Evolutionary conservation across 2,797 vertebrate genomes (phyloP).

Genomic region (Bucorvus abyssinicus): DNA sequence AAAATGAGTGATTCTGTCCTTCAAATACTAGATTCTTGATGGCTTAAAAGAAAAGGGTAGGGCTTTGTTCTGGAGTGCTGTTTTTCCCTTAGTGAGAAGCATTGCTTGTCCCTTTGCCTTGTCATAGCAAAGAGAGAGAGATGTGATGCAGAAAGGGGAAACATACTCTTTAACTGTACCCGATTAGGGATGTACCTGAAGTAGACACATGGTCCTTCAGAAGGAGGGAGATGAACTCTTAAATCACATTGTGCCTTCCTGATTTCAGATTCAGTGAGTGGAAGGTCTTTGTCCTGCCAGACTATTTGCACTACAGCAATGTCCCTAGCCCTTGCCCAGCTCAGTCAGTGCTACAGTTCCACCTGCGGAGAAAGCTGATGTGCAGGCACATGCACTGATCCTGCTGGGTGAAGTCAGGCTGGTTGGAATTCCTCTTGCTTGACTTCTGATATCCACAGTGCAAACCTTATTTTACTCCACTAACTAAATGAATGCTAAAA

Average conservation of each 20-base stretch:
- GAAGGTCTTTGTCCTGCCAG: not conserved
- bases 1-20: not conserved
- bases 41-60: not conserved
- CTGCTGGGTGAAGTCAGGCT: not conserved
- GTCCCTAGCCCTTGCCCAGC: not conserved
- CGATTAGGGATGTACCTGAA: not conserved
- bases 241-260: not conserved
- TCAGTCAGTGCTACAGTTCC: not conserved
- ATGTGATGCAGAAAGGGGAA: not conserved
- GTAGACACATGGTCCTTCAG: not conserved
- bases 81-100: not conserved
- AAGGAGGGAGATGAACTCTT: not conserved
- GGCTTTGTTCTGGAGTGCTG: not conserved
- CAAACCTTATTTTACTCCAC: not conserved
- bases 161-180: not conserved
- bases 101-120: not conserved
- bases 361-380: not conserved
- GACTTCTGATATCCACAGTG: not conserved
- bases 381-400: too few species aligned
- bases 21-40: not conserved
- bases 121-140: not conserved
- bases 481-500: not conserved
- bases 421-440: not conserved
- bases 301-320: not conserved
- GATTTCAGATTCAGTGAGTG: not conserved